Evolutionary conservation across 2,113 vertebrate genomes (phyloP).

Genomic region (Pterocles burchelli): DNA sequence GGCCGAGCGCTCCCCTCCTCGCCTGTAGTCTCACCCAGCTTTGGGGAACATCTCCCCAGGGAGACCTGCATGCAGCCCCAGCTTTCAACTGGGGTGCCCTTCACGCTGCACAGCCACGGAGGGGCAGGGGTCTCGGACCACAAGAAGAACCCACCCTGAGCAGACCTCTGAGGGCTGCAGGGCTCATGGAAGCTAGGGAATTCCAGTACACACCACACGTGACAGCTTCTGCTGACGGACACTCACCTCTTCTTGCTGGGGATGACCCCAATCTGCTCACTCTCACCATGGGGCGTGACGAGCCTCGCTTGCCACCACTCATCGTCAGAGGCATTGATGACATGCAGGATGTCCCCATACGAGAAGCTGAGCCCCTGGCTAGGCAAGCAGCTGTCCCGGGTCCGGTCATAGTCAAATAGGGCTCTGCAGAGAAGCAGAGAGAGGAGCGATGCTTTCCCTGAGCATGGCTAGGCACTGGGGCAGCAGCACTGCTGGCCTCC

Average conservation of each 20-base stretch:
- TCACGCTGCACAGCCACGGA: accelerated
- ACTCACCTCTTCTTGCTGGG: conserved; percentile 97
- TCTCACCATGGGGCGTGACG: conserved; percentile 94
- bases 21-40: background rate
- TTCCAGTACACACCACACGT: accelerated
- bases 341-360: conserved; percentile 96
- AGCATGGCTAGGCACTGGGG: accelerated
- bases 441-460: background rate
- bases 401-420: conserved; percentile 97
- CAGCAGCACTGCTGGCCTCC: background rate
- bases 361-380: conserved; percentile 98
- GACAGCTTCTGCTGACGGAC: background rate
- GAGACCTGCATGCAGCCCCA: background rate
- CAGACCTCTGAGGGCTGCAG: background rate
- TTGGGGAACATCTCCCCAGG: background rate
- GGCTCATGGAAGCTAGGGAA: accelerated
- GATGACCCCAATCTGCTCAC: conserved; percentile 98
- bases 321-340: conserved; percentile 97
- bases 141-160: background rate
- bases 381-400: conserved; percentile 96
- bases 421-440: conserved; percentile 77
- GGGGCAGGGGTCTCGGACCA: background rate
- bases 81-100: background rate
- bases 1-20: background rate
- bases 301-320: conserved; percentile 99